Conservation (phyloP, 2,888 invertebrate species). For the Drosophila mimica region DNA sequence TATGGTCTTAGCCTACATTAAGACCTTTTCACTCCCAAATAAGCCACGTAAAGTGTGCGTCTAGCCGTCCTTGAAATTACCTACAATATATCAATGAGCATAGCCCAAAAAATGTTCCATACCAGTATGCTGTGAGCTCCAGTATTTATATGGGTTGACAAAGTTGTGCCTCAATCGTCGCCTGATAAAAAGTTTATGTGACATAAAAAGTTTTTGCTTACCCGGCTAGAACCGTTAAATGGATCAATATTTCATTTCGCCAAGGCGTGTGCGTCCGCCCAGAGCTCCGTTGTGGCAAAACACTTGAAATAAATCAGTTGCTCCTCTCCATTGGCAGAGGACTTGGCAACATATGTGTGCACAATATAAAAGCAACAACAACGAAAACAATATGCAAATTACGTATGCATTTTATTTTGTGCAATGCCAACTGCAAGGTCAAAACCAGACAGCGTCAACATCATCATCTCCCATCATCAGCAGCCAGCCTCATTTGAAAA, state of each 20-base stretch:
- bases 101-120: constrained; percentile 22
- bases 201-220: constrained; percentile 24
- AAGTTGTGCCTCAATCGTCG: constrained; percentile 26
- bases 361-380: constrained; percentile 16
- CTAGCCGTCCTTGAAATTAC: constrained; percentile 43
- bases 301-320: constrained; percentile 67
- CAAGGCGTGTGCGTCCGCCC: constrained; percentile 9
- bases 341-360: constrained; percentile 31
- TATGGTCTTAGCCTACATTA: constrained; percentile 32
- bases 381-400: constrained; percentile 26
- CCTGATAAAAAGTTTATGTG: constrained; percentile 36
- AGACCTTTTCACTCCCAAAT: constrained; percentile 43
- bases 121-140: constrained; percentile 14
- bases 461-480: constrained; percentile 45
- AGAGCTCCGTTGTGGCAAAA: constrained; percentile 39
- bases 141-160: constrained; percentile 57
- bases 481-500: constrained; percentile 20
- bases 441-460: constrained; percentile 24
- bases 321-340: constrained; percentile 3
- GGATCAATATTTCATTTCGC: constrained; percentile 73
- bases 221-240: constrained; percentile 36
- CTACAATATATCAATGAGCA: constrained; percentile 49
- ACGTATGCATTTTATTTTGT: constrained; percentile 42
- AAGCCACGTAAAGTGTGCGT: constrained; percentile 56
- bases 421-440: constrained; percentile 65